Evolutionary conservation across 2,113 vertebrate species (phyloP).

Genomic region (Platysteira castanea): DNA sequence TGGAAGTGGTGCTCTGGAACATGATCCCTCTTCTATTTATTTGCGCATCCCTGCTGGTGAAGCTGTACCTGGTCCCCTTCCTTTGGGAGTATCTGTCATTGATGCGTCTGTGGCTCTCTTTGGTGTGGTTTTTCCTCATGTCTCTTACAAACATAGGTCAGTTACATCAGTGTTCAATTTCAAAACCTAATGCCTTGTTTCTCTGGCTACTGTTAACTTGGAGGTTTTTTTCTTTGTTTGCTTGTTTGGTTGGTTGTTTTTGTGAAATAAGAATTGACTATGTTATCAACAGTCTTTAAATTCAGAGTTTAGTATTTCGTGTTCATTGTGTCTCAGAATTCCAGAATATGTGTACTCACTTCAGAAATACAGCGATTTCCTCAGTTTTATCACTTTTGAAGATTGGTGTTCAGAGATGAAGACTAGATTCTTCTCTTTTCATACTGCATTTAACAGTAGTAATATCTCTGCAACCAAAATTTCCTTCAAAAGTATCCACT

Average conservation of each 20-base stretch:
- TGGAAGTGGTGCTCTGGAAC: conserved; percentile 95
- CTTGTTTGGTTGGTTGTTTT: background rate
- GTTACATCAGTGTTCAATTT: conserved; percentile 10
- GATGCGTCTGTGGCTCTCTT: conserved; percentile 97
- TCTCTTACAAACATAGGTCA: conserved; percentile 97
- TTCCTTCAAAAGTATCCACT: background rate
- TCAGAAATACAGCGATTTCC: background rate
- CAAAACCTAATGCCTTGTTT: background rate
- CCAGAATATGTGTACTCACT: background rate
- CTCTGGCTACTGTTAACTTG: background rate
- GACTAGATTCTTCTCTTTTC: background rate
- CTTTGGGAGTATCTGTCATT: conserved; percentile 95
- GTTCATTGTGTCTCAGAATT: background rate
- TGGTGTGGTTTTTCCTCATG: conserved; percentile 97
- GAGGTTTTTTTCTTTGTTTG: background rate
- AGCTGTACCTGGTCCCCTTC: conserved; percentile 93
- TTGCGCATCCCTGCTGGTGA: conserved; percentile 91
- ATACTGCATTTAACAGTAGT: background rate
- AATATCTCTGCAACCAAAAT: background rate
- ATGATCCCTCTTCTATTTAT: conserved; percentile 97
- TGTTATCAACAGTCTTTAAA: background rate
- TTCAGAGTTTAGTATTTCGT: background rate
- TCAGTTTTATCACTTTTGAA: background rate
- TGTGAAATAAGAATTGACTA: background rate
- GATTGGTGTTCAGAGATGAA: background rate